Evolutionary conservation across 2,888 invertebrate genomes (phyloP).

Genomic region (Ochropleura leucogaster): DNA sequence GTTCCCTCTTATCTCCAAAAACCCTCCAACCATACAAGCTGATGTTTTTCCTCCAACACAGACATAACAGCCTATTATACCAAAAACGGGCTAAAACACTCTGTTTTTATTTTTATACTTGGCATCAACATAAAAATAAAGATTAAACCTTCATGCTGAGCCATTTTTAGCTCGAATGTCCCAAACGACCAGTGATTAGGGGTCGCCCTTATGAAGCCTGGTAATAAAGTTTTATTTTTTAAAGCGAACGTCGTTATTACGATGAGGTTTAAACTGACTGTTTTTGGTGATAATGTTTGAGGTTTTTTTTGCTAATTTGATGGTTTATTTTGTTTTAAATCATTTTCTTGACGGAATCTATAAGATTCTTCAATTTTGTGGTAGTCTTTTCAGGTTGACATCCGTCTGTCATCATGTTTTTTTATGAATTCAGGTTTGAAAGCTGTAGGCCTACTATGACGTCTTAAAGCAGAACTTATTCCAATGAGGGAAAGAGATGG

Average conservation of each 20-base stretch:
- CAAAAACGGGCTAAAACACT: slow-evolving; percentile 36
- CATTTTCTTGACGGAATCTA: not conserved
- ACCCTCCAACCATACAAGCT: not conserved
- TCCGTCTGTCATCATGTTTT: not conserved
- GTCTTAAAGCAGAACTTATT: no score
- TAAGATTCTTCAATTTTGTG: not conserved
- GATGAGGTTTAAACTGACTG: slow-evolving; percentile 11
- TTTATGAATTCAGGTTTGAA: no score
- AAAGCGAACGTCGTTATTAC: slow-evolving; percentile 28
- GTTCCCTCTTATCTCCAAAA: not conserved
- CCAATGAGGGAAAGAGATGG: no score
- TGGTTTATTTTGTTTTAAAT: not conserved
- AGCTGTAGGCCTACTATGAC: no score
- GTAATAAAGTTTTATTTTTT: slow-evolving; percentile 58
- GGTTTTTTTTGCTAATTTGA: not conserved
- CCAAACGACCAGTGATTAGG: slow-evolving; percentile 38
- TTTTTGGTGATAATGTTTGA: slow-evolving; percentile 26
- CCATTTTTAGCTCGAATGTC: slow-evolving; percentile 25
- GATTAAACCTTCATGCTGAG: slow-evolving; percentile 37
- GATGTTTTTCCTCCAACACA: not conserved
- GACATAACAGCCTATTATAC: slow-evolving; percentile 5
- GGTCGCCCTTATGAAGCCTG: slow-evolving; percentile 14
- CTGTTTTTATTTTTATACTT: slow-evolving; percentile 51
- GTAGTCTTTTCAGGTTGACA: not conserved
- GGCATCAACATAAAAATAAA: slow-evolving; percentile 35